Evolutionary conservation across 2,797 vertebrate genomes (phyloP).

Genomic region (Anas acuta): DNA sequence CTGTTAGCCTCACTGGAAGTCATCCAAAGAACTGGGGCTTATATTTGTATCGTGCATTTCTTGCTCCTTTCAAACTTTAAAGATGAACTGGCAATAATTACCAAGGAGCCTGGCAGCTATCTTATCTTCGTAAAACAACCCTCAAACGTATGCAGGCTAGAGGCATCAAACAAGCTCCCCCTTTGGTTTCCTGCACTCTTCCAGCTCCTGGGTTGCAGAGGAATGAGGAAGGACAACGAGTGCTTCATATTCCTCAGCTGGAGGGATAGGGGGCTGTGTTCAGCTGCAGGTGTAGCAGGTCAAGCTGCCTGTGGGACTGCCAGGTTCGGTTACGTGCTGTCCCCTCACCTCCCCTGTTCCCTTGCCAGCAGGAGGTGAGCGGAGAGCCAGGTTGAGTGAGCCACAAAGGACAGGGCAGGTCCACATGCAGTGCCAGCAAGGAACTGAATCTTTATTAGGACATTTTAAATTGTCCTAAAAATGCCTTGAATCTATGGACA

Average conservation of each 20-base stretch:
- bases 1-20: background rate
- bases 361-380: background rate
- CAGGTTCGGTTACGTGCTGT: background rate
- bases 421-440: background rate
- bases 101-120: background rate
- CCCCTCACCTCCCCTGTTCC: background rate
- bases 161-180: background rate
- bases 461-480: background rate
- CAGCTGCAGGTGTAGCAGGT: background rate
- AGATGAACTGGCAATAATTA: background rate
- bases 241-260: background rate
- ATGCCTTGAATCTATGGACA: background rate
- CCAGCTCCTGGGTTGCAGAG: background rate
- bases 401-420: background rate
- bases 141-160: background rate
- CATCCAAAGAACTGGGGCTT: accelerated
- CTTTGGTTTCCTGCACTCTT: background rate
- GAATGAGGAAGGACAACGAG: background rate
- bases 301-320: background rate
- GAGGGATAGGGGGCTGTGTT: background rate
- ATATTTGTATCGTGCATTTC: background rate
- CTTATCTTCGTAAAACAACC: background rate
- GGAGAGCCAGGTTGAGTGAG: background rate
- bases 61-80: background rate
- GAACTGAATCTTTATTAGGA: background rate